These are phyloP conservation scores for Petaurus breviceps DNA, from an alignment of 2,113 vertebrate genomes.

Conservation along the genomic window DNA sequence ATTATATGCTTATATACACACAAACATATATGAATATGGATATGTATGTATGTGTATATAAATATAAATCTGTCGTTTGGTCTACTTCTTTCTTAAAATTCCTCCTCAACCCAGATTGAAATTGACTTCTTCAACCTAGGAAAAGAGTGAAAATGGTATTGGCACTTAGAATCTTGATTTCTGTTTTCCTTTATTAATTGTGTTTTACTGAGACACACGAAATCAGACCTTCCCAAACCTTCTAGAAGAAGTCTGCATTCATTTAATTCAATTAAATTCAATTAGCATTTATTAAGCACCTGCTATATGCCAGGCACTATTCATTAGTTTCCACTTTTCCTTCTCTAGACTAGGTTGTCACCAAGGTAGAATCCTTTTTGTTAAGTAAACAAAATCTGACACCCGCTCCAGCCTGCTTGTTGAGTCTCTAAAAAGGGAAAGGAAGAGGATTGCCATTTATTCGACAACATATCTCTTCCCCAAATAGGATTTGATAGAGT, in stretches of 20 bases:
- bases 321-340: neutral
- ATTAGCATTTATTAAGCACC: neutral
- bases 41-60: neutral
- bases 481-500: neutral
- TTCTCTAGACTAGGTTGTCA: neutral
- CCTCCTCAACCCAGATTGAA: neutral
- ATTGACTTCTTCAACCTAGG: conserved; percentile 3
- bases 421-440: conserved; percentile 27
- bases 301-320: neutral
- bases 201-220: neutral
- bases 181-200: neutral
- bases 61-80: neutral
- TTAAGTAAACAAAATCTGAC: neutral
- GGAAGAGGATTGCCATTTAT: neutral
- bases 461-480: neutral
- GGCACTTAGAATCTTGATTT: neutral
- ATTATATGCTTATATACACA: neutral
- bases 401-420: neutral
- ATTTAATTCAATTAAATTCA: neutral
- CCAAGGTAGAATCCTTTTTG: neutral
- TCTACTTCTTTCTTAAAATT: conserved; percentile 50
- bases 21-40: neutral
- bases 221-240: neutral
- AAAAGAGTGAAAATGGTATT: conserved; percentile 43
- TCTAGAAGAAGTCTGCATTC: neutral